Evolutionary conservation across 1,140 invertebrate genomes (phyloP).

Genomic region (Drosophila funebris): DNA sequence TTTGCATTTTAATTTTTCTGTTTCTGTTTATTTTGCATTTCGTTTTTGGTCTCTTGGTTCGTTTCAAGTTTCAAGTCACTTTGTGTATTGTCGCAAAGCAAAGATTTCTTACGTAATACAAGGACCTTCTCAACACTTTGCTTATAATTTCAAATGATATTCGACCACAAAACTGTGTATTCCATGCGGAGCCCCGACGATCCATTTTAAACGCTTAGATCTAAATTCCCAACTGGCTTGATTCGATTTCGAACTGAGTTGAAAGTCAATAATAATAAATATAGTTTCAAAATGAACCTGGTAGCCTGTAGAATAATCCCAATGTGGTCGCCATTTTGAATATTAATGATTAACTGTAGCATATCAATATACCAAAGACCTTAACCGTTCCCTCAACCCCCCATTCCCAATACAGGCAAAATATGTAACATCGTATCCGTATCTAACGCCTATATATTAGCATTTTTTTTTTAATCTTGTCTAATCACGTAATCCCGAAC

Average conservation of each 20-base stretch:
- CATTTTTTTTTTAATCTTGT: conserved; percentile 9
- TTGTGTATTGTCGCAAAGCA: conserved; percentile 24
- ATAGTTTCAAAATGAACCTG: not conserved
- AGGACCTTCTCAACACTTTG: conserved; percentile 49
- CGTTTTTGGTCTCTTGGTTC: conserved; percentile 21
- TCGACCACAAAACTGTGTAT: not conserved
- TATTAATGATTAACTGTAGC: not conserved
- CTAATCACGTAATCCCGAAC: conserved; percentile 2
- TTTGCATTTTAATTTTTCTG: not conserved
- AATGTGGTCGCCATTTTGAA: not conserved
- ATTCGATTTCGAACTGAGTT: too few species aligned
- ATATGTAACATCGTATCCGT: conserved; percentile 14
- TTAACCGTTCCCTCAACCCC: not conserved
- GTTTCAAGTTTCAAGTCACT: conserved; percentile 4
- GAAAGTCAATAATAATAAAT: not conserved
- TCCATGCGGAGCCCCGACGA: not conserved
- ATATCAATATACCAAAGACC: not conserved
- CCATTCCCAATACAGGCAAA: conserved; percentile 14
- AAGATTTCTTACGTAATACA: conserved; percentile 28
- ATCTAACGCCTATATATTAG: not conserved
- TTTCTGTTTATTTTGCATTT: not conserved
- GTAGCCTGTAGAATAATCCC: not conserved
- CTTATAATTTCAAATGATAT: conserved; percentile 19
- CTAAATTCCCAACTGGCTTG: not conserved
- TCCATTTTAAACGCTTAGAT: not conserved